These are phyloP conservation scores for Nebria brevicollis DNA, from an alignment of 2,888 invertebrate genomes.

Conservation along the genomic window DNA sequence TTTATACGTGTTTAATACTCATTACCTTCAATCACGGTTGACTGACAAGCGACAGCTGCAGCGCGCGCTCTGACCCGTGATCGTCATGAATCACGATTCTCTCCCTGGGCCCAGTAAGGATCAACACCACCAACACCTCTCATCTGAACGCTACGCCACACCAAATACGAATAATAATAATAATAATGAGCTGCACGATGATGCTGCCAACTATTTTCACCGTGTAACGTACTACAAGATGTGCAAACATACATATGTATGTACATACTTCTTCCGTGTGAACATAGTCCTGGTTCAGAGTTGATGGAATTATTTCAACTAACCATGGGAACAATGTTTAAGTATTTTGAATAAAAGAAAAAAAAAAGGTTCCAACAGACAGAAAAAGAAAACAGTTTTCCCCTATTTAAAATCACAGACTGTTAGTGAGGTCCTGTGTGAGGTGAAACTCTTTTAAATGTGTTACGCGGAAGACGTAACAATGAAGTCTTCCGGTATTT, in stretches of 20 bases:
- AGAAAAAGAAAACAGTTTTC: too few relatives aligned
- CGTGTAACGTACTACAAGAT: neutral
- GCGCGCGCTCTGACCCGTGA: constrained; percentile 2
- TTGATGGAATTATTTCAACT: neutral
- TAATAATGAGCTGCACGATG: neutral
- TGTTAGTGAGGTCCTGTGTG: too few relatives aligned
- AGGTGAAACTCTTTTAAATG: too few relatives aligned
- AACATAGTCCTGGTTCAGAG: neutral
- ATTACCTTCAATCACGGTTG: constrained; percentile 21
- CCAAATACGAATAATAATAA: neutral
- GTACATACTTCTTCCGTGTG: neutral
- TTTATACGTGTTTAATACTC: constrained; percentile 27
- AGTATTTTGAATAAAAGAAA: too few relatives aligned
- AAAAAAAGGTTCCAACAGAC: too few relatives aligned
- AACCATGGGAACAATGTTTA: too few relatives aligned
- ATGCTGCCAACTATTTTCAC: neutral
- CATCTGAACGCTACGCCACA: neutral
- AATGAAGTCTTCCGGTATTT: neutral
- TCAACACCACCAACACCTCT: constrained; percentile 34
- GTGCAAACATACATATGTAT: neutral
- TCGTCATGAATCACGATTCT: neutral
- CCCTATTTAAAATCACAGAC: too few relatives aligned
- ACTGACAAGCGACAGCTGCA: constrained; percentile 24
- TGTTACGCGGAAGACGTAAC: too few relatives aligned
- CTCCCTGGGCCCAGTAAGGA: neutral